phyloP scores from a whole-genome alignment of 2,797 vertebrate genomes.

The Sebastes nivosus region DNA sequence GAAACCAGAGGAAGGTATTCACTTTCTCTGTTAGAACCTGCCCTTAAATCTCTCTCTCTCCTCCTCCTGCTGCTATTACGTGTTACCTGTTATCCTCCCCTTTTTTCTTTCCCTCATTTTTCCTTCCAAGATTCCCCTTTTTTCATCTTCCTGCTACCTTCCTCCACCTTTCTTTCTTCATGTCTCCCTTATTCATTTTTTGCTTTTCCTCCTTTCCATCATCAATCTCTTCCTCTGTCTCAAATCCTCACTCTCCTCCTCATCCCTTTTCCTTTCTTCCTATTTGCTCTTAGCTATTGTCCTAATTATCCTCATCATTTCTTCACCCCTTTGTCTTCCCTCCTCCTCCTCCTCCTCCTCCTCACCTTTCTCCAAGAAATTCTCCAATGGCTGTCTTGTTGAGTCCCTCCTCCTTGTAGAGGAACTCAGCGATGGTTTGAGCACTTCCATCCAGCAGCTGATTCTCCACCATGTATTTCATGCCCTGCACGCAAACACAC shows the following conservation, averaged over 20 bases:
- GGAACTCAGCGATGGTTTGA: constrained; percentile 87
- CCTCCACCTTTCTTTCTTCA: neutral
- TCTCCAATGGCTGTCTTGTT: constrained; percentile 94
- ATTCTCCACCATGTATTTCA: constrained; percentile 87
- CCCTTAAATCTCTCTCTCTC: neutral
- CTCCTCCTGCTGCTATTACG: neutral
- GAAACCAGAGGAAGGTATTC: neutral
- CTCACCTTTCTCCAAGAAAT: constrained; percentile 91
- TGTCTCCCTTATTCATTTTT: neutral
- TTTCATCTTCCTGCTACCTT: too few species aligned
- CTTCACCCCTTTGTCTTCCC: neutral
- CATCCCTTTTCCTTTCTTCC: neutral
- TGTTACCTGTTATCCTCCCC: accelerated
- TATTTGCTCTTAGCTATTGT: neutral
- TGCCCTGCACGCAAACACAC: constrained; percentile 79
- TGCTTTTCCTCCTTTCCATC: neutral
- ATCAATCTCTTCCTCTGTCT: neutral
- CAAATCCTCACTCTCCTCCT: neutral
- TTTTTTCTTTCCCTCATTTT: neutral
- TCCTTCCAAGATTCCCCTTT: too few species aligned
- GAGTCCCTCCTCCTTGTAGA: constrained; percentile 93
- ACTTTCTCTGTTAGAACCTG: neutral
- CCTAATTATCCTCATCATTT: neutral
- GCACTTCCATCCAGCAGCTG: constrained; percentile 79
- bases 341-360: neutral